Evolutionary conservation across 2,113 vertebrate species (phyloP).

Genomic region (Notechis scutatus): DNA sequence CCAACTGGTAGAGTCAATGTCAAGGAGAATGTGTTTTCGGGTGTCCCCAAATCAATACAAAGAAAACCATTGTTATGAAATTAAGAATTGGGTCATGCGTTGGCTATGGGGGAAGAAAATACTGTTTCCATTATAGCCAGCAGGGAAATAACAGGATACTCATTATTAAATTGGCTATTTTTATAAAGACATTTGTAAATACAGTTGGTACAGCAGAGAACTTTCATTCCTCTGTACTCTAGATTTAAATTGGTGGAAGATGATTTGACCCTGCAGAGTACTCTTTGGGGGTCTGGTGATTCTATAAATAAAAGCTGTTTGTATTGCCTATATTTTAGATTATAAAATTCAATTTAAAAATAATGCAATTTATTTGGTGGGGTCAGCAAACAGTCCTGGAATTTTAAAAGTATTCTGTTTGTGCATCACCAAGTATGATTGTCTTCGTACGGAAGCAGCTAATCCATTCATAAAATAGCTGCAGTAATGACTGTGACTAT

Average conservation of each 20-base stretch:
- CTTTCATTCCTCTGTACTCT: too few relatives aligned
- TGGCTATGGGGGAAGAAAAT: conserved; percentile 75
- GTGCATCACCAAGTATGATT: too few relatives aligned
- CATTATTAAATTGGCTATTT: conserved; percentile 37
- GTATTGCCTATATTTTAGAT: background rate
- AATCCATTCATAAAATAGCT: too few relatives aligned
- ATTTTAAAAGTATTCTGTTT: too few relatives aligned
- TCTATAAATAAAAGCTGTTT: background rate
- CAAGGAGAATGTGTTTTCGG: background rate
- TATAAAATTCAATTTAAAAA: background rate
- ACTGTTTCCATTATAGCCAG: conserved; percentile 33
- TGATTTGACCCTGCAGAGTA: background rate
- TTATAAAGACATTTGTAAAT: background rate
- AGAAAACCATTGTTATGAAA: background rate
- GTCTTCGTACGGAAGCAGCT: too few relatives aligned
- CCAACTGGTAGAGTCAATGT: background rate
- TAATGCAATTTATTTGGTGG: background rate
- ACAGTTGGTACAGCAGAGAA: too few relatives aligned
- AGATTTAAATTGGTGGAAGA: background rate
- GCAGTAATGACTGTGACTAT: too few relatives aligned
- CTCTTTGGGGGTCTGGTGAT: background rate
- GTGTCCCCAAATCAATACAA: background rate
- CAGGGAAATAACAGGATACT: conserved; percentile 17
- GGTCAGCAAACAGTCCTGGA: too few relatives aligned
- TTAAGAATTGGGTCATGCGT: background rate